phyloP scores from a whole-genome alignment of 2,888 invertebrate genomes.

The Tanypteryx hageni region DNA sequence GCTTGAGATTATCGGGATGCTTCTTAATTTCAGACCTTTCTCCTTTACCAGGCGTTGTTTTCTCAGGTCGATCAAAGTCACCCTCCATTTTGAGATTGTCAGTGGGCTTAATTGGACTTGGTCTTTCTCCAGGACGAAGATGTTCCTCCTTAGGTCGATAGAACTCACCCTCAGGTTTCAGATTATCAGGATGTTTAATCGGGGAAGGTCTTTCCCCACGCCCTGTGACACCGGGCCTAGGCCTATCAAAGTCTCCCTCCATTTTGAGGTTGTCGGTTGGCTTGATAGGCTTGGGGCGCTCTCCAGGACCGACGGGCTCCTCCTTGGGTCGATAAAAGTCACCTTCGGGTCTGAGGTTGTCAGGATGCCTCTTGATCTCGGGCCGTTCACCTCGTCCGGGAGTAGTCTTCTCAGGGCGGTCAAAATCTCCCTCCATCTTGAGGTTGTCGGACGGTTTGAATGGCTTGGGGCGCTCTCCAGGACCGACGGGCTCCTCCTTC shows the following conservation, averaged over 20 bases:
- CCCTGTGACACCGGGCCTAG: constrained; percentile 65
- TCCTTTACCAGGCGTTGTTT: constrained; percentile 75
- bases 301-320: constrained; percentile 75
- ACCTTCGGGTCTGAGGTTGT: constrained; percentile 80
- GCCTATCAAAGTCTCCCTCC: constrained; percentile 74
- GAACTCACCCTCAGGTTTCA: constrained; percentile 72
- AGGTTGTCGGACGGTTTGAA: constrained; percentile 68
- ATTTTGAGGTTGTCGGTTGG: constrained; percentile 74
- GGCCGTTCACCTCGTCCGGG: constrained; percentile 79
- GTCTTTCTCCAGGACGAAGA: constrained; percentile 70
- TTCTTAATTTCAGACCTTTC: constrained; percentile 73
- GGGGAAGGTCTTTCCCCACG: constrained; percentile 68
- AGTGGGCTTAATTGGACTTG: constrained; percentile 74
- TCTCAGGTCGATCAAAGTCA: constrained; percentile 76
- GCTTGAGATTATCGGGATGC: constrained; percentile 69
- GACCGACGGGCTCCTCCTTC: constrained; percentile 69
- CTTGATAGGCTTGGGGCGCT: constrained; percentile 71
- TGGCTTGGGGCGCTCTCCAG: constrained; percentile 68
- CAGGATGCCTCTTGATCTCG: constrained; percentile 78
- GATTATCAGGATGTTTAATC: constrained; percentile 69
- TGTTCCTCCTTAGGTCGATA: constrained; percentile 71
- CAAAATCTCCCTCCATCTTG: constrained; percentile 69
- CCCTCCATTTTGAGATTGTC: constrained; percentile 80
- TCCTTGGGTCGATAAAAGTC: constrained; percentile 78
- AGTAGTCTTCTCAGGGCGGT: constrained; percentile 73